Base-by-base conservation (phyloP, 2,888 invertebrate species). In the Metacarcinus magister region DNA sequence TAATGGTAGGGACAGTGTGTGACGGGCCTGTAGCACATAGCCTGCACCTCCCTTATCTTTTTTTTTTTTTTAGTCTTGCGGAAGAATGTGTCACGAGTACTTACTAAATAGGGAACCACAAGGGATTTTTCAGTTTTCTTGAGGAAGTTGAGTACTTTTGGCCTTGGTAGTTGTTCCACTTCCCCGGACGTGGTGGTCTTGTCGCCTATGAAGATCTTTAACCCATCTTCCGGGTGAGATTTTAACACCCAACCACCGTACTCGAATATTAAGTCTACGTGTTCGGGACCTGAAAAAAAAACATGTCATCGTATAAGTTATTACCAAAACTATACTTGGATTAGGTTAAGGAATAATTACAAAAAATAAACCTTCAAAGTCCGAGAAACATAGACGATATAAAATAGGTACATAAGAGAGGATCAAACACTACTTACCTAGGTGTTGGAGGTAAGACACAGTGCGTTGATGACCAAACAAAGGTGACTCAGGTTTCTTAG, bases 231-330 rank as follows among this genome's bases (percentile, higher is more conserved):
- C 0, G 99, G 99, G 97, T 99, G 98, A 97, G 98, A 98, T 96
- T 98, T 98, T 89, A 99, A 98, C 94, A 99, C 99, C 99, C 99
- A 99, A 97, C 99, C 98, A 39, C 99, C 98, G 98, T 99, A 99
- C 97, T 99, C 99, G 97, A 99, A 98, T 97, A 99, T 99, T 96
- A 99, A 98, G 97, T 99, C 98, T 97, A 99, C 98, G 97, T 99
- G 98, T 46, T 98, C 98, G 13, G 98, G 97, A 75, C 99, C 98
- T 98, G 97, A 10, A 91, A 87, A 44, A 89, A 39, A 39, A 1
- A 39, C 39, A 39, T 2, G 39, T 39, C 87, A 87, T 10, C 87
- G 23, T 87, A 8, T 19, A 87, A 87, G 32, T 23, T 87, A 87
- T 28, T 28, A 28, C 32, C 87, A 87, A 23, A 28, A 19, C 32